Conservation (phyloP, 2,888 invertebrate genomes). For the Agriopis leucophaearia region DNA sequence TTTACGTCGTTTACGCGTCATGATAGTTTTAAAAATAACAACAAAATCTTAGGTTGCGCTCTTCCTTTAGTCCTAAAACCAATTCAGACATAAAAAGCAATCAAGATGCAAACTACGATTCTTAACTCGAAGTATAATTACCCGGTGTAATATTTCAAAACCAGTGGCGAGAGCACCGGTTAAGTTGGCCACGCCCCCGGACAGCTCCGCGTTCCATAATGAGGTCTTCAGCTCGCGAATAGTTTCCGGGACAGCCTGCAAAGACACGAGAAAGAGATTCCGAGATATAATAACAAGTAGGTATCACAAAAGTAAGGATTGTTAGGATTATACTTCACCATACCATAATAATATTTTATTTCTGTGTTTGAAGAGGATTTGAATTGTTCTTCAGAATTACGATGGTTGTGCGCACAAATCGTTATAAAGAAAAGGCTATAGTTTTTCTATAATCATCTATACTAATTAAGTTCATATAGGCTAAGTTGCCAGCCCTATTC, state of each 20-base stretch:
- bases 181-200: constrained; percentile 93
- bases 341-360: not conserved
- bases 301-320: not conserved
- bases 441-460: too few species aligned
- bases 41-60: not conserved
- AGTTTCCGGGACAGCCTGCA: constrained; percentile 93
- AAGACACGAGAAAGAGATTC: constrained; percentile 28
- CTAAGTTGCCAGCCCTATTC: too few species aligned
- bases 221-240: constrained; percentile 92
- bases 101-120: constrained; percentile 47
- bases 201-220: constrained; percentile 90
- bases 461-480: too few species aligned
- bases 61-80: constrained; percentile 7
- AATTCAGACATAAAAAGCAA: constrained; percentile 40
- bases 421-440: not conserved
- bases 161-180: constrained; percentile 96
- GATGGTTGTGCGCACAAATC: not conserved
- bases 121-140: constrained; percentile 66
- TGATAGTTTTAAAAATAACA: not conserved
- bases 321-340: constrained; percentile 1
- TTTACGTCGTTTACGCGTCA: not conserved
- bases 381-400: not conserved
- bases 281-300: constrained; percentile 10
- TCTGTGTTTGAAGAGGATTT: not conserved
- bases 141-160: constrained; percentile 96